Percentiles rank a stretch among this genome's conserved stretches.
These are phyloP conservation scores for Pica pica DNA, from an alignment of 2,113 vertebrate genomes.

Conservation along the genomic window DNA sequence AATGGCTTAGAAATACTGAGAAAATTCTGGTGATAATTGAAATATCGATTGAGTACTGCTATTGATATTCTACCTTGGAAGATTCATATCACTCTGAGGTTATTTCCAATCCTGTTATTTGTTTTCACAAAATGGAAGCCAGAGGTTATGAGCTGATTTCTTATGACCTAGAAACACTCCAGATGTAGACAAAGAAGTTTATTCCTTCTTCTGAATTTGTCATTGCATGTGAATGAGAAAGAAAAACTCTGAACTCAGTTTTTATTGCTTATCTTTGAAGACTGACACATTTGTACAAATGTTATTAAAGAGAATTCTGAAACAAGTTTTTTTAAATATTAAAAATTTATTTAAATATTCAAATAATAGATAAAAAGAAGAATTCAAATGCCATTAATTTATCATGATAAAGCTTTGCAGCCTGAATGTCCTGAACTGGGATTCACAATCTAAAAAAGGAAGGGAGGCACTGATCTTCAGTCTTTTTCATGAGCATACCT, in stretches of 20 bases:
- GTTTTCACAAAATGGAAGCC: conserved; percentile 61
- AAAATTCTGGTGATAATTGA: conserved; percentile 60
- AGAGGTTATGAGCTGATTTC: conserved; percentile 53
- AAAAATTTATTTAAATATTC: not conserved
- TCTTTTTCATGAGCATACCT: not conserved
- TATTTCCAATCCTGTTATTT: conserved; percentile 47
- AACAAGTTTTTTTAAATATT: not conserved
- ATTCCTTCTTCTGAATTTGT: not conserved
- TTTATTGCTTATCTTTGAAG: not conserved
- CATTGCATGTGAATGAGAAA: not conserved
- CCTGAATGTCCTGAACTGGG: not conserved
- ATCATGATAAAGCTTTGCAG: not conserved
- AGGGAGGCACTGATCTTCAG: not conserved
- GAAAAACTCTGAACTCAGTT: not conserved
- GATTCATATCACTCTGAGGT: conserved; percentile 14
- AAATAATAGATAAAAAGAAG: not conserved
- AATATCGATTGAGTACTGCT: conserved; percentile 46
- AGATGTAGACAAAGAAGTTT: not conserved
- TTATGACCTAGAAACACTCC: conserved; percentile 25
- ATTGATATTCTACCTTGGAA: conserved; percentile 47
- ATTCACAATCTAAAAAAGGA: not conserved
- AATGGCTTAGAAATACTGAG: conserved; percentile 51
- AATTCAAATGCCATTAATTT: not conserved
- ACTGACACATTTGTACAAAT: not conserved
- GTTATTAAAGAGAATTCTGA: not conserved